phyloP scores from a whole-genome alignment of 2,797 vertebrate species.

The Dendrocincla tyrannina region DNA sequence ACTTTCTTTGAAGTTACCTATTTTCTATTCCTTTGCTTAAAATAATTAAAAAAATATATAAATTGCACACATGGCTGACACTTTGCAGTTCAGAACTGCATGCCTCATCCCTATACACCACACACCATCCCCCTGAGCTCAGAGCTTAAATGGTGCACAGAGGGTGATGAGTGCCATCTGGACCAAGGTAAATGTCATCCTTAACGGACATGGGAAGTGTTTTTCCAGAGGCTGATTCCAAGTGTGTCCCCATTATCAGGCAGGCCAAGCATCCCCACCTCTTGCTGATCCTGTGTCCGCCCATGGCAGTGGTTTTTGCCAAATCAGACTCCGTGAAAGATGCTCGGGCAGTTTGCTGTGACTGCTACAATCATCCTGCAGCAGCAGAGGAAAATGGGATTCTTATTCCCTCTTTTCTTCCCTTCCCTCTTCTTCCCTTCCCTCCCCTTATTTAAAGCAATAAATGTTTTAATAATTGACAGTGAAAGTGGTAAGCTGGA shows the following conservation, averaged over 20 bases:
- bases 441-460: too few relatives aligned
- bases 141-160: neutral
- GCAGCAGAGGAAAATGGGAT: neutral
- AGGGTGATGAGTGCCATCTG: neutral
- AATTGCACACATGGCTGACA: neutral
- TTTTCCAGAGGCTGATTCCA: neutral
- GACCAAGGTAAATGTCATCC: neutral
- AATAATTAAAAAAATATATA: neutral
- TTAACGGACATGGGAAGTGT: neutral
- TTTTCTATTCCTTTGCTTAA: neutral
- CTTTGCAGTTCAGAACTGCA: neutral
- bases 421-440: too few relatives aligned
- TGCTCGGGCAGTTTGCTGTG: neutral
- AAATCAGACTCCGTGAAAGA: neutral
- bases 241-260: neutral
- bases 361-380: neutral
- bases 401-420: neutral
- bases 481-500: neutral
- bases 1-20: neutral
- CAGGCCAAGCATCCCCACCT: neutral
- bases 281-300: neutral
- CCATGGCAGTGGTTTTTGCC: fast-evolving
- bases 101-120: fast-evolving
- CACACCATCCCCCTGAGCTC: neutral
- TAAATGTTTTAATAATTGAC: neutral